Base-by-base conservation (phyloP, 2,113 vertebrate genomes). In the Xiphophorus maculatus region DNA sequence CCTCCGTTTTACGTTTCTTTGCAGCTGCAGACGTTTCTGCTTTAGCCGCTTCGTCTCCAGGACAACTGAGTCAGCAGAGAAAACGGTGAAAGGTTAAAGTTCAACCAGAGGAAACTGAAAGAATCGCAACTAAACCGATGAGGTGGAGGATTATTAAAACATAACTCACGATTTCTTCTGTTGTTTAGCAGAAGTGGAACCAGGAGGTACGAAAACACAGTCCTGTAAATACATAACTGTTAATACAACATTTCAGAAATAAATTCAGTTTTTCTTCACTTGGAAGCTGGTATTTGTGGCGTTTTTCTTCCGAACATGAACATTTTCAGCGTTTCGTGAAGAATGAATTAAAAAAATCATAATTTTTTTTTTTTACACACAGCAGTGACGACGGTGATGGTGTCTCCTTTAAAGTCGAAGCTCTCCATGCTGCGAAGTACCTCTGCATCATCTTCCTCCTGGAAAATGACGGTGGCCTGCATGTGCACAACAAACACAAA, bases 391-490 rank as follows among this genome's bases (percentile, higher is more conserved):
- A 94, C 67, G 1, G 3, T 69, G 68, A 94, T 10, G 0, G 4
- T 0, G 3, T 17, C 22, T 27, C 86, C 90, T 30, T 68, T 81
- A 3, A 94, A 74, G 2, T 4, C 12, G 3, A 94, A 0, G 51
- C 25, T 72, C 15, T 72, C 88, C 0, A 17, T 33, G 7, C 44
- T 84, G n/a, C n/a, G 80, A 58, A 95, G 54, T 33, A 84, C 86
- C 62, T 84, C 82, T 3, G 94, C 92, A 1, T 92, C 93, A 66
- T 93, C 91, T 5, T 72, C 86, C 6, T 71, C 89, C 75, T 91
- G 82, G 63, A 92, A 94, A 73, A 42, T 69, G 30, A 94, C 90
- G 0, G 82, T 42, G 6, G 90, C 93, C 94, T 95, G 54, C 22
- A 64, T 9, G 4, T 19, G 14, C 14, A 63, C 8, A 68, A 32